phyloP scores from a whole-genome alignment of 1,140 invertebrate genomes.

The Meloidogyne hapla region DNA sequence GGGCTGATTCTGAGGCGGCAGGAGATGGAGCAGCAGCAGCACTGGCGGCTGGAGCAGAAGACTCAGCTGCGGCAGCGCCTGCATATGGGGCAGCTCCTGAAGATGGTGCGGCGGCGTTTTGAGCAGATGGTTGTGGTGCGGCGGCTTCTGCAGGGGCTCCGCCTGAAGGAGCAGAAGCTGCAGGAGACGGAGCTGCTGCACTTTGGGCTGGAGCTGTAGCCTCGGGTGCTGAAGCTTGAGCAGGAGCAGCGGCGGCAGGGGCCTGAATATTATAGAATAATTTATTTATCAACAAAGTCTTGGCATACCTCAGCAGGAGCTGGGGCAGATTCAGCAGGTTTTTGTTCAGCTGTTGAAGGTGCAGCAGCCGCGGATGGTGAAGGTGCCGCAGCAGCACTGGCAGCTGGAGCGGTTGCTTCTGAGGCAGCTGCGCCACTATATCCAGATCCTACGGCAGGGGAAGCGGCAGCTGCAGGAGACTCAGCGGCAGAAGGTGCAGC shows the following conservation, averaged over 20 bases:
- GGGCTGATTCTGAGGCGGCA: background rate
- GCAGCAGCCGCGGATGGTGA: background rate
- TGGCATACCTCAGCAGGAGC: background rate
- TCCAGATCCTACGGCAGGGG: conserved; percentile 3
- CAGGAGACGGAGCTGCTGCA: background rate
- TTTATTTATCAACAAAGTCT: background rate
- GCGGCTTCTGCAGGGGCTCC: conserved; percentile 8
- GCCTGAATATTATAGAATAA: background rate
- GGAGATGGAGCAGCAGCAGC: conserved; percentile 18
- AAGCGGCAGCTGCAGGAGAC: conserved; percentile 3
- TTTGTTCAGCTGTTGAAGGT: background rate
- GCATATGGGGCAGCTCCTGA: conserved; percentile 20
- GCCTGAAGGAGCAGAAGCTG: conserved; percentile 9
- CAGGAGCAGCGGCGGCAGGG: background rate
- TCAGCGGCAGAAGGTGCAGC: background rate
- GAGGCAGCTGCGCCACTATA: background rate
- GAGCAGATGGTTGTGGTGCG: conserved; percentile 24
- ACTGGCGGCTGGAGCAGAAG: conserved; percentile 18
- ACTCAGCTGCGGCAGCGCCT: conserved; percentile 27
- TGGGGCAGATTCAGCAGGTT: background rate
- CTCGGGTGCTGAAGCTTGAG: background rate
- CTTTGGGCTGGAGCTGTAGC: background rate
- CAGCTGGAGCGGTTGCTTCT: background rate
- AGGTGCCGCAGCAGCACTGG: background rate
- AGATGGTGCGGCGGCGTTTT: conserved; percentile 28